phyloP scores from a whole-genome alignment of 2,113 vertebrate genomes.

The Cynopterus brachyotis region DNA sequence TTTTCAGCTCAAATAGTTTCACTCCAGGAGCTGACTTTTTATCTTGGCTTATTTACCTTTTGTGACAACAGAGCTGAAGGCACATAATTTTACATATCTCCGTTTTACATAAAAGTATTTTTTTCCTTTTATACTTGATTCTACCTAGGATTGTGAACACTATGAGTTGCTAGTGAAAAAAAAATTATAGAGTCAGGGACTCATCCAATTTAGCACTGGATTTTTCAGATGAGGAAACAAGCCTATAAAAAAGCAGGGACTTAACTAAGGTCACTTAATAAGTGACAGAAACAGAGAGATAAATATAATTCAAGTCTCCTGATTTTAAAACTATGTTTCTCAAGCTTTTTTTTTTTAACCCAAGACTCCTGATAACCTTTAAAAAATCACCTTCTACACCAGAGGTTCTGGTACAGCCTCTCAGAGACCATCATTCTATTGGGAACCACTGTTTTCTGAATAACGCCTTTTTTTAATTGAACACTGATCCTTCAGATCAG shows the following conservation, averaged over 20 bases:
- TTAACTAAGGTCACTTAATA: neutral
- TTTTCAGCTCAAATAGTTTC: slow-evolving; percentile 35
- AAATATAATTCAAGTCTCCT: neutral
- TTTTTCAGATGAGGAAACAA: slow-evolving; percentile 11
- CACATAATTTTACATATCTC: neutral
- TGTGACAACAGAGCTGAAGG: neutral
- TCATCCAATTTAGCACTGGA: neutral
- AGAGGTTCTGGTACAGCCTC: neutral
- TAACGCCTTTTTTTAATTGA: neutral
- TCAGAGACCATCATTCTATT: neutral
- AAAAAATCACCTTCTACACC: neutral
- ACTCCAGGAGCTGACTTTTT: neutral
- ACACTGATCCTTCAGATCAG: neutral
- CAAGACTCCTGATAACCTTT: neutral
- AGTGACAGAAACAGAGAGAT: slow-evolving; percentile 9
- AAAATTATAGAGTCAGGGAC: neutral
- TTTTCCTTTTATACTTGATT: neutral
- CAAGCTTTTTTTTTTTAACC: neutral
- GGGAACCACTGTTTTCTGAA: slow-evolving; percentile 21
- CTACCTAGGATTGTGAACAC: neutral
- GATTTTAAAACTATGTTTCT: slow-evolving; percentile 7
- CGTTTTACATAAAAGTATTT: neutral
- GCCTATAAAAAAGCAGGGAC: neutral
- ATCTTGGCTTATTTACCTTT: slow-evolving; percentile 32
- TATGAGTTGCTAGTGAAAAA: neutral